These are phyloP conservation scores for Helicoverpa assulta DNA, from an alignment of 2,888 invertebrate species.

Conservation along the genomic window DNA sequence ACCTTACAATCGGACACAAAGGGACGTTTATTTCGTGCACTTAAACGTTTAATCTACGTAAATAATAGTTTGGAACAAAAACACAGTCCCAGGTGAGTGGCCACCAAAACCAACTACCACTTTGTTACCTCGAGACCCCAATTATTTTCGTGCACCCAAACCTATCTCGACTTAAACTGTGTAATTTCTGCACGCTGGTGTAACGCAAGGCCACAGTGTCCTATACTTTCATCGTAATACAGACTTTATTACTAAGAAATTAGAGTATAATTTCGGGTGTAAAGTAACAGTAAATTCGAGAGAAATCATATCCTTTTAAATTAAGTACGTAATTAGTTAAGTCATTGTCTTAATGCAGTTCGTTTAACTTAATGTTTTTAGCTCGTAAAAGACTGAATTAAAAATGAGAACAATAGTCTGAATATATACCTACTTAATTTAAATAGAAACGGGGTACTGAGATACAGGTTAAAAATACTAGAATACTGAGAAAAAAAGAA, in stretches of 20 bases:
- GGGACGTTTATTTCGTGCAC: neutral
- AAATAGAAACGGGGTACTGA: too few relatives aligned
- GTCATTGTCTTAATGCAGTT: slow-evolving; percentile 20
- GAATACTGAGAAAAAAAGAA: too few relatives aligned
- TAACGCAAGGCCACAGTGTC: slow-evolving; percentile 50
- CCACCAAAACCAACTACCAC: slow-evolving; percentile 24
- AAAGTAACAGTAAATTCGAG: slow-evolving; percentile 14
- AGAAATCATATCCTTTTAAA: slow-evolving; percentile 52
- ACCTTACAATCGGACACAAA: slow-evolving; percentile 2
- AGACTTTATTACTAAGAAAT: neutral
- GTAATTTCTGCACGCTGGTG: slow-evolving; percentile 55
- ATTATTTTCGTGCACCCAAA: slow-evolving; percentile 44
- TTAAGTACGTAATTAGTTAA: slow-evolving; percentile 38
- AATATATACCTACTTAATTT: too few relatives aligned
- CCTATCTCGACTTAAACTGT: slow-evolving; percentile 48
- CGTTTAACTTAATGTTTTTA: neutral
- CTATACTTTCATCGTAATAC: slow-evolving; percentile 8
- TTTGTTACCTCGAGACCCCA: slow-evolving; percentile 20
- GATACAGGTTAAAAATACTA: too few relatives aligned
- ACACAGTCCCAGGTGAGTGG: neutral
- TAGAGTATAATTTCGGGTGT: slow-evolving; percentile 7
- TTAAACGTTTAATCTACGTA: neutral
- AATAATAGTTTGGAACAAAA: neutral
- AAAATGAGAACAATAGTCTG: too few relatives aligned
- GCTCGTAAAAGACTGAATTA: neutral